Conservation (phyloP, 2,797 vertebrate genomes). For the Coregonus sp. region DNA sequence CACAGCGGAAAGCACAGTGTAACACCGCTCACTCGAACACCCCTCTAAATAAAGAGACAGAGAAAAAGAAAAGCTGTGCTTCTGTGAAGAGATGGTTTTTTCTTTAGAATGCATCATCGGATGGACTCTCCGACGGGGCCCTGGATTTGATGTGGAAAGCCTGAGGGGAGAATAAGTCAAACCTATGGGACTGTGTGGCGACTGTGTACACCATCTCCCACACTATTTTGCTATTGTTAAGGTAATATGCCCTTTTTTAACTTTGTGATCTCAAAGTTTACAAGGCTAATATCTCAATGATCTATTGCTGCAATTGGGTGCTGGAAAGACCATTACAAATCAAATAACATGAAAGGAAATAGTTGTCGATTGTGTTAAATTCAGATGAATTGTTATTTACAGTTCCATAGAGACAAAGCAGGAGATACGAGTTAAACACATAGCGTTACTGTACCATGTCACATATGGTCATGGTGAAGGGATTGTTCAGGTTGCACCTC, state of each 20-base stretch:
- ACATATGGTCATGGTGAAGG: not conserved
- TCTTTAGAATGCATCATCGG: conserved; percentile 50
- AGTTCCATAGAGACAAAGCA: not conserved
- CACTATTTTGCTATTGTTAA: not conserved
- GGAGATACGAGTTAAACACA: not conserved
- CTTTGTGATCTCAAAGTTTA: no score
- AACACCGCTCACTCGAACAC: conserved; percentile 48
- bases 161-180: conserved; percentile 36
- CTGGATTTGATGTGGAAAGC: conserved; percentile 50
- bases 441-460: not conserved
- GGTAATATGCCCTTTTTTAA: not conserved
- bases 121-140: conserved; percentile 47
- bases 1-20: conserved; percentile 35
- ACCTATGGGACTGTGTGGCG: conserved; percentile 25
- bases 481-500: not conserved
- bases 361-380: no score
- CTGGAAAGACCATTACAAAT: no score
- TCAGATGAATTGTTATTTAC: not conserved
- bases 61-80: conserved; percentile 5
- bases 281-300: no score
- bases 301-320: no score
- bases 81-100: conserved; percentile 38
- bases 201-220: conserved; percentile 5
- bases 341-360: no score
- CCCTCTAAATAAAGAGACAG: conserved; percentile 4